Evolutionary conservation across 2,888 invertebrate species (phyloP).

Genomic region (Drosophila aldrichi): DNA sequence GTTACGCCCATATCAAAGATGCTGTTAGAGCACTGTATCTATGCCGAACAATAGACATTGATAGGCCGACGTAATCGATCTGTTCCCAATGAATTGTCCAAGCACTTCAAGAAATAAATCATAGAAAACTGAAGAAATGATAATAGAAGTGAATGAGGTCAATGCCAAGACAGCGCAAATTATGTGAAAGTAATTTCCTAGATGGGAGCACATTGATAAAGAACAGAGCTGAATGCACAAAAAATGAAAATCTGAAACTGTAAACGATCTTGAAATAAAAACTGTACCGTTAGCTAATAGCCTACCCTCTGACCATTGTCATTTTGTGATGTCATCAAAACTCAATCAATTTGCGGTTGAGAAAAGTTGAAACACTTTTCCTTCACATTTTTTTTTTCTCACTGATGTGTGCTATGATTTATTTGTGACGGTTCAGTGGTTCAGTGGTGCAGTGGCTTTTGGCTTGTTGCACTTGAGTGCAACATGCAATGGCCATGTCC

Average conservation of each 20-base stretch:
- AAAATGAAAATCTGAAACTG: constrained; percentile 15
- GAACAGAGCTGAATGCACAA: constrained; percentile 14
- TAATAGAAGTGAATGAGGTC: constrained; percentile 27
- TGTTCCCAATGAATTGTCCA: constrained; percentile 41
- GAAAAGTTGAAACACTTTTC: constrained; percentile 33
- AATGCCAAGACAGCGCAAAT: constrained; percentile 41
- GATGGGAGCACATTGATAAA: constrained; percentile 75
- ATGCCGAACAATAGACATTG: constrained; percentile 31
- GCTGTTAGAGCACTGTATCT: constrained; percentile 38
- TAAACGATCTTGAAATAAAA: constrained; percentile 28
- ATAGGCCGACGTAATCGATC: constrained; percentile 63
- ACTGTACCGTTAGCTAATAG: constrained; percentile 32
- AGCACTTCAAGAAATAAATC: constrained; percentile 59
- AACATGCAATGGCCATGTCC: constrained; percentile 57
- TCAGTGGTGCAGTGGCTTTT: constrained; percentile 35
- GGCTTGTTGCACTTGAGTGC: constrained; percentile 66
- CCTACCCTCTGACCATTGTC: constrained; percentile 27
- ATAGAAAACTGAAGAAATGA: constrained; percentile 28
- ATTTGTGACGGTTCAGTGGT: constrained; percentile 70
- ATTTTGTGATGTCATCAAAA: constrained; percentile 66
- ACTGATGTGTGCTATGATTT: constrained; percentile 55
- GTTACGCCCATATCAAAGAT: constrained; percentile 50
- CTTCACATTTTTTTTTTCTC: not conserved
- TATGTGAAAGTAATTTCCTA: constrained; percentile 73
- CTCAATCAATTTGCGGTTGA: constrained; percentile 73